A percentile compares a stretch with the other conserved stretches of the same genome.
Conservation (phyloP, 1,140 invertebrate species). For the Prorops nasuta region DNA sequence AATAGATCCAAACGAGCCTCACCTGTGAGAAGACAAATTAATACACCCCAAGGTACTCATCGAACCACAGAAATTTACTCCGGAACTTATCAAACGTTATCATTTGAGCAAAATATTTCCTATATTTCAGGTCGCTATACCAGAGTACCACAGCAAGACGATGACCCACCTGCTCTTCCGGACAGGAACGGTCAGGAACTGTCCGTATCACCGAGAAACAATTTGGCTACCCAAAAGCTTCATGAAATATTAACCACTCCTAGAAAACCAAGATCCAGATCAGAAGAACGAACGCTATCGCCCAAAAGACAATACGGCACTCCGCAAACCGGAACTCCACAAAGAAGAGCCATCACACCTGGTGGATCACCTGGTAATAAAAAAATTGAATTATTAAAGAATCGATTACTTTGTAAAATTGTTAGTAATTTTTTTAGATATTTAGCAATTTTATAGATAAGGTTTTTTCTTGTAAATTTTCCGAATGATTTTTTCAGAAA, state of each 20-base stretch:
- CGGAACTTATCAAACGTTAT: no score
- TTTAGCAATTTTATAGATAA: no score
- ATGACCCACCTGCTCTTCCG: conserved; percentile 41
- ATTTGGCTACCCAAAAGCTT: conserved; percentile 71
- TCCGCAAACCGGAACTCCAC: conserved; percentile 46
- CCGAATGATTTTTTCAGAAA: no score
- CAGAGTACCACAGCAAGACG: conserved; percentile 46
- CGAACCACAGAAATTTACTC: neutral
- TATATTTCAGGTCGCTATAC: conserved; percentile 42
- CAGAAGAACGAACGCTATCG: conserved; percentile 42
- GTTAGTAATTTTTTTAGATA: neutral
- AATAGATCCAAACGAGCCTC: conserved; percentile 12
- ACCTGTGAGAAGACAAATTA: conserved; percentile 23
- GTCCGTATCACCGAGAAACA: conserved; percentile 56
- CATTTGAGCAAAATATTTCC: neutral
- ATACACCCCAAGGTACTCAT: conserved; percentile 33
- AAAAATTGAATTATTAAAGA: neutral
- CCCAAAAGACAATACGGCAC: conserved; percentile 46
- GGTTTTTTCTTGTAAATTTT: no score
- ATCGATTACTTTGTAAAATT: neutral
- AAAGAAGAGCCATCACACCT: conserved; percentile 51
- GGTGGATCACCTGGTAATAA: conserved; percentile 46
- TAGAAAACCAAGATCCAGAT: conserved; percentile 56
- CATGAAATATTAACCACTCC: conserved; percentile 73
- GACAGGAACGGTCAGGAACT: conserved; percentile 38